Evolutionary conservation across 64 coral and sea anemone species (phyloP), one percentile per base, ranked within the genome.

Genomic region (Stichodactyla mertensii): DNA sequence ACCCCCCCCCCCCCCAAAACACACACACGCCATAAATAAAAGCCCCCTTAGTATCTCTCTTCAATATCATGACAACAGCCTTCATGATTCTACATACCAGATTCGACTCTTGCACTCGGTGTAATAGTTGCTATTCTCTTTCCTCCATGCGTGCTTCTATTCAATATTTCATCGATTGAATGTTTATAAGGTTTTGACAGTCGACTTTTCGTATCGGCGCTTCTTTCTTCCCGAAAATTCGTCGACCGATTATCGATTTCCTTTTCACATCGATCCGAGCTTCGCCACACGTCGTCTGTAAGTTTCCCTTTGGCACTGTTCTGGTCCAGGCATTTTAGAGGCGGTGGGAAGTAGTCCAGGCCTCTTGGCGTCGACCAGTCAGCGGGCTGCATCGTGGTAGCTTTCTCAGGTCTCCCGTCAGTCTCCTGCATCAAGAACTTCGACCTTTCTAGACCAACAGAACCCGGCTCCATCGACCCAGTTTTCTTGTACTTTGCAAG

Each of bases 401-500:
- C 18, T 71, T 22, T 27, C 7, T 52, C 6, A 54, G 78, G 51
- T 81, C 53, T 55, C 16, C 6, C 54, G 6, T 81, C 78, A 4
- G 0, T 55, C 52, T 81, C 53, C 13, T 52, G 15, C 51, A 52
- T 20, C 19, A 81, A 18, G 18, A 81, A 15, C 51, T 53, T 31
- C 1, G 78, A 20, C 5, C 53, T 54, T 53, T 81, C 78, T 31
- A 53, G 51, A 28, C 53, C n/a, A 5, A 52, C 12, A 20, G 52
- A 81, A 31, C 87, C 79, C 20, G 87, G 59, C 36, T 82, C 61
- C 58, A 89, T 89, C 31, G 87, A 89, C 4, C 87, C 87, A 22
- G 79, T 89, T 83, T 83, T 83, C 14, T 82, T 61, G 55, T 83
- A 89, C 61, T 89, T 89, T 16, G 87, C 79, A 61, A 88, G 24